Evolutionary conservation across 2,797 vertebrate species (phyloP), one percentile per base, ranked within the genome.

Genomic region (Chromis chromis): DNA sequence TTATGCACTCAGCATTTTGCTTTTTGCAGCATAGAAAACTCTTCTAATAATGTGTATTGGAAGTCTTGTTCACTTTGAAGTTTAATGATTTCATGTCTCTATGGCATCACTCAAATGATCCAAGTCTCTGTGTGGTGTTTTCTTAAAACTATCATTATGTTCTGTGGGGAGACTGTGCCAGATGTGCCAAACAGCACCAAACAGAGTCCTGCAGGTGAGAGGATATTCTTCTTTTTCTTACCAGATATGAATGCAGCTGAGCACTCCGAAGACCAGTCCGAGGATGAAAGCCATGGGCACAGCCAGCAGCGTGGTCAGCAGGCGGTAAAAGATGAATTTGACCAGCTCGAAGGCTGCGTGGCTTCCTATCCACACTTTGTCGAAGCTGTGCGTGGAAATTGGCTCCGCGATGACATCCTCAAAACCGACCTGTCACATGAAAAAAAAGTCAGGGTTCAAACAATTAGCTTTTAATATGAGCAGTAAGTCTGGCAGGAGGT

Each of bases 161-260:
- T 25, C 19, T 33, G 7, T 46, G 27, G 60, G 24, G 33, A 50
- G 52, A 17, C 54, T 3, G 17, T 24, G 40, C 42, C 40, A 49
- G 33, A n/a, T 3, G 1, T 48, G 1, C 44, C 44, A 19, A 46
- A 46, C 44, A 46, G 17, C 44, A 46, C 46, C 49, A 28, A 44
- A 56, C 73, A 56, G 70, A 63, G 13, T 21, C 65, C 33, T 54
- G 57, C 58, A 72, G 54, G 22, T 5, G 12, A 7, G 11, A 31
- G 31, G 33, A 58, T 11, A 56, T 21, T 22, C 46, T 22, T 31
- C 40, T 8, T 83, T 70, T 66, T 42, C 95, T 93, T 94, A 99
- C 98, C 98, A 99, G 92, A 99, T 96, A 93, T 98, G 97, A 75
- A 99, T 78, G 53, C 96, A 97, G 94, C 97, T 97, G 88, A 98